Conservation (phyloP, 2,797 vertebrate species). For the Sciurus vulgaris region DNA sequence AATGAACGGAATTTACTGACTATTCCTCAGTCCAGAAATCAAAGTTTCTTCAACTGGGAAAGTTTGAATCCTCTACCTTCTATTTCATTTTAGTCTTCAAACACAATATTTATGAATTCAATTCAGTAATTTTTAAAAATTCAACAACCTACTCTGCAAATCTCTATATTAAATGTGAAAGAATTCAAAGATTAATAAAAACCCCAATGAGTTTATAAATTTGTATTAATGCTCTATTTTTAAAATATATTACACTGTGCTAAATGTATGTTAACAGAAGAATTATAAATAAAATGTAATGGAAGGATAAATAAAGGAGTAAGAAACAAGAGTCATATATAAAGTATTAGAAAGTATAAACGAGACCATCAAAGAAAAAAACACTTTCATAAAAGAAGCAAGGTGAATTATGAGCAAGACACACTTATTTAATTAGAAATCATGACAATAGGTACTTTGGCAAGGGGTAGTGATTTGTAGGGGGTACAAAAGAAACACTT, state of each 20-base stretch:
- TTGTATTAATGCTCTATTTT: neutral
- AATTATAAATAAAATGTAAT: neutral
- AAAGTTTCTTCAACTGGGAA: neutral
- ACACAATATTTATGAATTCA: neutral
- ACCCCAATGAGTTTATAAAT: neutral
- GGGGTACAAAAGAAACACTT: neutral
- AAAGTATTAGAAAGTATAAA: neutral
- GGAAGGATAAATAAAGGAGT: neutral
- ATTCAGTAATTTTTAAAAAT: neutral
- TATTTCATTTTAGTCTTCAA: neutral
- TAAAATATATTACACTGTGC: neutral
- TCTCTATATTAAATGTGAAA: neutral
- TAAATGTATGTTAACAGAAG: neutral
- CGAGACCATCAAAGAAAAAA: slow-evolving; percentile 13
- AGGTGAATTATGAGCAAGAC: neutral
- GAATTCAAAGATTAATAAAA: slow-evolving; percentile 27
- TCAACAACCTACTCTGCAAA: neutral
- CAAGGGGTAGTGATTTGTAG: neutral
- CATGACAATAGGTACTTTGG: neutral
- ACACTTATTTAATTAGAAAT: slow-evolving; percentile 37
- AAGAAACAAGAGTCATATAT: slow-evolving; percentile 20
- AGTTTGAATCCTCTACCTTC: neutral
- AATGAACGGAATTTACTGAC: neutral
- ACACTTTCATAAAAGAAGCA: neutral
- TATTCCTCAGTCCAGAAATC: slow-evolving; percentile 13